A percentile compares a stretch with the other conserved stretches of the same genome.
Conservation (phyloP, 2,797 vertebrate species). For the Mormyrus proboscirostris region DNA sequence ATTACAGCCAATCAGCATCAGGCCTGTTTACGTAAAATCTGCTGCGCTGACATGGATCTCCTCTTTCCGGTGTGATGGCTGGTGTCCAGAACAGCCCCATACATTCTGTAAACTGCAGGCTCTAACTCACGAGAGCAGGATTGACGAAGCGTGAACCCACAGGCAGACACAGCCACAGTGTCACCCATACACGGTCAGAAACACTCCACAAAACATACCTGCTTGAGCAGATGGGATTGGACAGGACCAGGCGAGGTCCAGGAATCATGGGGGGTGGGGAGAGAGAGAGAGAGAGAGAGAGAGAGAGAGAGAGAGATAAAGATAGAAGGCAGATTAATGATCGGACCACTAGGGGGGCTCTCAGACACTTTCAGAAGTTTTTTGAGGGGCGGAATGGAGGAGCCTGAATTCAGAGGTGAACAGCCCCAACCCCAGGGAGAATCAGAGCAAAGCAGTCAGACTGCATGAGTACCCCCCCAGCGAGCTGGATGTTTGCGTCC, state of each 20-base stretch:
- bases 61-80: background rate
- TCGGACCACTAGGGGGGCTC: too few relatives aligned
- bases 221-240: background rate
- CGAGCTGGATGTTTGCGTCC: background rate
- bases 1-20: background rate
- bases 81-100: background rate
- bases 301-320: background rate
- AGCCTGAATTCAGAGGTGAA: background rate
- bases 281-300: background rate
- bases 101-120: background rate
- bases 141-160: background rate
- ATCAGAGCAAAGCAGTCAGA: background rate
- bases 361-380: background rate
- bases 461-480: background rate
- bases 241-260: background rate
- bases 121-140: background rate
- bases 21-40: conserved; percentile 2
- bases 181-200: background rate
- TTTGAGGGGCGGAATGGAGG: background rate
- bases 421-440: conserved; percentile 25
- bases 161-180: background rate
- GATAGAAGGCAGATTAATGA: background rate
- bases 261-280: background rate
- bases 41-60: background rate
- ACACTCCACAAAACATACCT: background rate